Evolutionary conservation across 2,888 invertebrate species (phyloP), one percentile per base, ranked within the genome.

Genomic region (Oxytorus armatus): DNA sequence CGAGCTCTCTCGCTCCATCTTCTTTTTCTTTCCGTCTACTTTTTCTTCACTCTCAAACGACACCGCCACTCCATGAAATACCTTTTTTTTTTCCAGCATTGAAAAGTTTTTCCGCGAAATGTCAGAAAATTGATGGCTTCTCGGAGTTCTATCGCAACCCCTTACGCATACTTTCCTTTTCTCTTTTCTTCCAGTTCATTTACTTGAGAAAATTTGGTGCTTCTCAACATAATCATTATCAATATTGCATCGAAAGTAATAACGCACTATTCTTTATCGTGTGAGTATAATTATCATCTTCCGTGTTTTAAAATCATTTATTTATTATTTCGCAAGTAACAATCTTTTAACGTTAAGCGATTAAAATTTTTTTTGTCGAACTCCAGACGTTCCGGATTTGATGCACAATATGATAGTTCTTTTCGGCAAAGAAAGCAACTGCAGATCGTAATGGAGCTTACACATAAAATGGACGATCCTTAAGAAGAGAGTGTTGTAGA

Each of bases 1-100:
- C 83, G 42, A 75, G 47, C 79, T 57, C 63, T 66, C 76, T 65
- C 74, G 29, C 59, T 73, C 68, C 39, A 39, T 65, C 72, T 57
- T 75, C 68, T 63, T 55, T 69, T 74, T 66, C 65, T 68, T 72
- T n/a, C n/a, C n/a, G n/a, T n/a, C 16, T 44, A 11, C 23, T 51
- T 69, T 73, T 69, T 75, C 51, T 61, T 53, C 66, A n/a, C 18
- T 14, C 47, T 14, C 29, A 16, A 29, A 47, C 14, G 65, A 61
- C 42, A 59, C 5, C 18, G 10, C 36, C 59, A 65, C 39, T 75
- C 51, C 55, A 69, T 76, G 59, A 72, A 65, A 65, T 25, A 57
- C 11, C 51, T 33, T 59, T 69, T 61, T 47, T 53, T 66, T 47
- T 53, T 66, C 53, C 72, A 29, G 36, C 47, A 65, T 59, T 18